Percentiles rank a stretch among this genome's conserved stretches.
Conservation (phyloP, 2,797 vertebrate genomes). For the Martes flavigula region DNA sequence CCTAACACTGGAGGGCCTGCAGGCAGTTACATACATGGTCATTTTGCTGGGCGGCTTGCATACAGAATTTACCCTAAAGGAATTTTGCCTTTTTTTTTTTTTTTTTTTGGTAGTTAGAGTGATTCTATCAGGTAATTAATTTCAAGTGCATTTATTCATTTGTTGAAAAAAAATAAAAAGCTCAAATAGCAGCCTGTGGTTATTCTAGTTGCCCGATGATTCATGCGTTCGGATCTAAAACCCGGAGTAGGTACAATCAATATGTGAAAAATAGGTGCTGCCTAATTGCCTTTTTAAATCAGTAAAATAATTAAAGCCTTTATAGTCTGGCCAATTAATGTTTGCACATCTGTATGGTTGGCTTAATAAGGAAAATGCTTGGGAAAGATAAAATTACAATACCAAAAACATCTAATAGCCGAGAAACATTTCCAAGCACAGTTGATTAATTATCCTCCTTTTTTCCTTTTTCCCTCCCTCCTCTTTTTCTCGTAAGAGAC, state of each 20-base stretch:
- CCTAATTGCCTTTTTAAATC: conserved; percentile 66
- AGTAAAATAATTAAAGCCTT: conserved; percentile 61
- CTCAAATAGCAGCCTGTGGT: conserved; percentile 22
- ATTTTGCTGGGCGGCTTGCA: background rate
- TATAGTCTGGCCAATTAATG: conserved; percentile 54
- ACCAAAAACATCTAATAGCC: conserved; percentile 53
- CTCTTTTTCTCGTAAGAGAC: conserved; percentile 48
- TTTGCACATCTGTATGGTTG: conserved; percentile 26
- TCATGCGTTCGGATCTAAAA: conserved; percentile 39
- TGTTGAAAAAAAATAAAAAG: conserved; percentile 10
- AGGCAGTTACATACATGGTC: background rate
- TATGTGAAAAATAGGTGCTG: conserved; percentile 60
- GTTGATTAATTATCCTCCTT: conserved; percentile 69
- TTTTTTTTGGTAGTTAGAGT: conserved; percentile 26
- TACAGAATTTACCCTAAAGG: background rate
- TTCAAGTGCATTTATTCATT: conserved; percentile 60
- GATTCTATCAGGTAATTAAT: conserved; percentile 75
- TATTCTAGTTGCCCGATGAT: conserved; percentile 55
- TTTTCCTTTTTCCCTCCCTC: conserved; percentile 30
- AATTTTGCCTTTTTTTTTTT: background rate
- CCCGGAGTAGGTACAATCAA: conserved; percentile 37
- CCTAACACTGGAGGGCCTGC: background rate
- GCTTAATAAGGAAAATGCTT: conserved; percentile 71
- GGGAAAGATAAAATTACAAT: conserved; percentile 30
- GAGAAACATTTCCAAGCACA: background rate